phyloP scores from a whole-genome alignment of 2,888 invertebrate genomes.

The Pteria penguin region DNA sequence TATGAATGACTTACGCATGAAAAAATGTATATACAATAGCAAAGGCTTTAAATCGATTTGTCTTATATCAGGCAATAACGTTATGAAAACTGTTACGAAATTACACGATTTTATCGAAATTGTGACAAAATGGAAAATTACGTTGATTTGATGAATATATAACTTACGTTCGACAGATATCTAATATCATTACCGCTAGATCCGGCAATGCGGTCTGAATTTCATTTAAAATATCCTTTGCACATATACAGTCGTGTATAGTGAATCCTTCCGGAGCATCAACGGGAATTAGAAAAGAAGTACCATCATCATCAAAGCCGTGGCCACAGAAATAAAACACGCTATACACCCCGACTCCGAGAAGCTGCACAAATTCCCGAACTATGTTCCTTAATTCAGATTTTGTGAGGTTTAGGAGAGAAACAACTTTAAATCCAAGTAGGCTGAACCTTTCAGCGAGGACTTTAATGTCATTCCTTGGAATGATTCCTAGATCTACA shows the following conservation, averaged over 20 bases:
- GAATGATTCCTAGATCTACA: not conserved
- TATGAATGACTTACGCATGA: too few relatives aligned
- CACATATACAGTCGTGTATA: not conserved
- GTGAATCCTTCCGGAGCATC: not conserved
- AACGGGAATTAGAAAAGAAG: not conserved
- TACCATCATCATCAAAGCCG: not conserved
- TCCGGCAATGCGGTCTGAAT: not conserved
- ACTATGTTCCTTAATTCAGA: not conserved
- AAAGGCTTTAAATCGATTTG: too few relatives aligned
- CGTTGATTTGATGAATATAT: too few relatives aligned
- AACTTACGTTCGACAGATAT: not conserved
- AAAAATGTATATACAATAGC: too few relatives aligned
- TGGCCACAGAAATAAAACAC: not conserved
- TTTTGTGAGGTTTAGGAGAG: not conserved
- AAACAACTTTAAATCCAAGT: not conserved
- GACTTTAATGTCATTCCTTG: not conserved
- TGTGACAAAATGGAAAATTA: too few relatives aligned
- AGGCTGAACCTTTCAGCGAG: not conserved
- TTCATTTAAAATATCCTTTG: not conserved
- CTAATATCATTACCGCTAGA: not conserved
- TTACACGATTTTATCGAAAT: too few relatives aligned
- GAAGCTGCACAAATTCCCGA: not conserved
- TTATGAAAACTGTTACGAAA: too few relatives aligned
- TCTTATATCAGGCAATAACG: too few relatives aligned
- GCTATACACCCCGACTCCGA: not conserved